Conservation (phyloP, 2,797 vertebrate species). For the Echeneis naucrates region DNA sequence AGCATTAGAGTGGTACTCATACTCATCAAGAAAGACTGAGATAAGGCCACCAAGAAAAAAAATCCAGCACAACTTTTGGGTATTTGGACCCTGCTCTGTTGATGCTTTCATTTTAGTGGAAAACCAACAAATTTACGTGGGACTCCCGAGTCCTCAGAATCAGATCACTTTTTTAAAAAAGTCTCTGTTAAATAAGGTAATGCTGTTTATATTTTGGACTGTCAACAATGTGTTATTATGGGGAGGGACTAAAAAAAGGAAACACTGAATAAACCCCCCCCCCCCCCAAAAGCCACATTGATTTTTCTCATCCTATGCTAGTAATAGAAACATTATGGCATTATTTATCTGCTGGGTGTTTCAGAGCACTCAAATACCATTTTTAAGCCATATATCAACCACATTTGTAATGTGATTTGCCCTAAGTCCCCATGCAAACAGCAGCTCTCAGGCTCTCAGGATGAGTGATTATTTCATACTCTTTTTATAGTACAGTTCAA, state of each 20-base stretch:
- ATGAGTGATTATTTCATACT: constrained; percentile 37
- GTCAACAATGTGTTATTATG: constrained; percentile 17
- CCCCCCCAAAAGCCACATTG: constrained; percentile 24
- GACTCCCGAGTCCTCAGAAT: background rate
- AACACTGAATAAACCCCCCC: background rate
- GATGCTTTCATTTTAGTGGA: background rate
- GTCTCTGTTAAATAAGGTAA: constrained; percentile 29
- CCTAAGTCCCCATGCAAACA: constrained; percentile 19
- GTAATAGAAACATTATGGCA: constrained; percentile 40
- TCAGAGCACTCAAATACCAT: constrained; percentile 7
- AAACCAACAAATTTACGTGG: background rate
- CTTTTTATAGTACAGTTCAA: constrained; percentile 21
- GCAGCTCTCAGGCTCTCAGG: constrained; percentile 17
- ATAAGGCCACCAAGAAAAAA: constrained; percentile 7
- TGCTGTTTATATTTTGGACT: background rate
- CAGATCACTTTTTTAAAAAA: constrained; percentile 7
- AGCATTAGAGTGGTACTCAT: constrained; percentile 41
- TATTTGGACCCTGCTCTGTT: background rate
- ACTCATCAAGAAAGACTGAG: constrained; percentile 10
- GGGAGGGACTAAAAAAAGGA: constrained; percentile 15
- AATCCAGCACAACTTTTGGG: background rate
- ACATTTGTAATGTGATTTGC: constrained; percentile 31
- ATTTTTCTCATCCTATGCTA: constrained; percentile 31
- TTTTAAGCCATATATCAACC: constrained; percentile 52
- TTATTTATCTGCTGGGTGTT: constrained; percentile 41